Percentiles rank a stretch among this genome's conserved stretches.
These are phyloP conservation scores for Carcinoscorpius rotundicauda DNA, from an alignment of 1,140 invertebrate species.

Conservation along the genomic window DNA sequence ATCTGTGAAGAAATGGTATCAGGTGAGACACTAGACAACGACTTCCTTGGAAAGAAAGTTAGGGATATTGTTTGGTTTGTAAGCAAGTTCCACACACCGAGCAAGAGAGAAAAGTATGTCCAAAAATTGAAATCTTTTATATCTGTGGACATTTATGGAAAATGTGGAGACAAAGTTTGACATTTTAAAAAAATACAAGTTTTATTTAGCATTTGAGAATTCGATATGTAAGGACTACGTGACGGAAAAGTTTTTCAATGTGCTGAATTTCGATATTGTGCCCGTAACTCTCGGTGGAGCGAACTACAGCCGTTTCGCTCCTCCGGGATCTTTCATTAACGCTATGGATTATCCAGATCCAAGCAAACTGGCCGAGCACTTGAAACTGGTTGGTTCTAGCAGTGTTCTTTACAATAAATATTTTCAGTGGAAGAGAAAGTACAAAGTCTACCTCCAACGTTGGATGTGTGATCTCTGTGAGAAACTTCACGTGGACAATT, in stretches of 20 bases:
- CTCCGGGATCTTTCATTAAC: slow-evolving; percentile 22
- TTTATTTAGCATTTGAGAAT: slow-evolving; percentile 35
- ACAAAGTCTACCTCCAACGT: not conserved
- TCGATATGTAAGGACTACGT: slow-evolving; percentile 31
- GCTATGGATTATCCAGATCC: slow-evolving; percentile 19
- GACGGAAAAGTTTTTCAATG: slow-evolving; percentile 31
- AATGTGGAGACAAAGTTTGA: slow-evolving; percentile 32
- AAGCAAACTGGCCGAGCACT: slow-evolving; percentile 14
- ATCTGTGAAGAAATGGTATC: too few species aligned
- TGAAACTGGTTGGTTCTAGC: not conserved
- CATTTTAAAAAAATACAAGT: slow-evolving; percentile 26
- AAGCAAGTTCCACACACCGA: slow-evolving; percentile 35
- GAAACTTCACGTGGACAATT: not conserved
- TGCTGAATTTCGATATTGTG: slow-evolving; percentile 27
- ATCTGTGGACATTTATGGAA: slow-evolving; percentile 39
- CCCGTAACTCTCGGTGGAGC: slow-evolving; percentile 34
- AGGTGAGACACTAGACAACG: not conserved
- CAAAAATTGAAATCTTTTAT: slow-evolving; percentile 33
- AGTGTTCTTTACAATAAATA: slow-evolving; percentile 4
- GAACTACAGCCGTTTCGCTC: slow-evolving; percentile 23
- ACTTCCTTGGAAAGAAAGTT: slow-evolving; percentile 25
- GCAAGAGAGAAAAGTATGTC: slow-evolving; percentile 32
- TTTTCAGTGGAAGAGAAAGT: slow-evolving; percentile 12
- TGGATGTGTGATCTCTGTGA: slow-evolving; percentile 14
- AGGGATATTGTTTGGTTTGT: slow-evolving; percentile 38